phyloP scores from a whole-genome alignment of 2,888 invertebrate species.

The Plagodis dolabraria region DNA sequence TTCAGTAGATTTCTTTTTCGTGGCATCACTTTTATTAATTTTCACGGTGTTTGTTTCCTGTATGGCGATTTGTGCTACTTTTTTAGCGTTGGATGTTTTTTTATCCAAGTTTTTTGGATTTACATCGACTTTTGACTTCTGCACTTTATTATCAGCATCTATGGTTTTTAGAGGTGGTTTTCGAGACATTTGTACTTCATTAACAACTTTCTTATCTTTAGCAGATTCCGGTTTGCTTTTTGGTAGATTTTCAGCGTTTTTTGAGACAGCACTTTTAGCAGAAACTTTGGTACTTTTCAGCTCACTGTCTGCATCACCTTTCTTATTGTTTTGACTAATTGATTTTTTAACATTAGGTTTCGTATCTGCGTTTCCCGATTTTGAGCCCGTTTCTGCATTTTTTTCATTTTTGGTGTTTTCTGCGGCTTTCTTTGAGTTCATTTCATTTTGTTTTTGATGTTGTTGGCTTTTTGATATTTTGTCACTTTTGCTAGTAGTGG shows the following conservation, averaged over 20 bases:
- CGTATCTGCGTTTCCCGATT: neutral
- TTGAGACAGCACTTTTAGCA: neutral
- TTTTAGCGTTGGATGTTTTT: slow-evolving; percentile 1
- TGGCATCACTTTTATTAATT: neutral
- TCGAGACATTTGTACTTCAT: too few species aligned
- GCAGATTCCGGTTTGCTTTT: neutral
- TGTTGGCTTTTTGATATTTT: neutral
- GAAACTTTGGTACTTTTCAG: too few species aligned
- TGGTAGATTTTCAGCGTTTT: slow-evolving; percentile 10
- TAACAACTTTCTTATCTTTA: too few species aligned
- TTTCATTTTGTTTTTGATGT: too few species aligned
- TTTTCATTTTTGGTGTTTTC: neutral
- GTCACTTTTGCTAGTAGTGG: neutral
- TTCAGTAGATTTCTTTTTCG: slow-evolving; percentile 4
- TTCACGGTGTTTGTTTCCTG: neutral
- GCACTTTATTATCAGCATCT: neutral
- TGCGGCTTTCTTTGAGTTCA: neutral
- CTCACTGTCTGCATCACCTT: too few species aligned
- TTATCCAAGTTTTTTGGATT: slow-evolving; percentile 5
- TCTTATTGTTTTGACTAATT: too few species aligned
- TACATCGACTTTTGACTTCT: neutral
- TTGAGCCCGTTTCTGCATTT: neutral
- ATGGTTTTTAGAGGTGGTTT: neutral
- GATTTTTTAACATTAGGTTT: too few species aligned
- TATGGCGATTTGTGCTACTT: neutral